Conservation (phyloP, 2,797 vertebrate species). For the Xiphorhynchus erythropygius region DNA sequence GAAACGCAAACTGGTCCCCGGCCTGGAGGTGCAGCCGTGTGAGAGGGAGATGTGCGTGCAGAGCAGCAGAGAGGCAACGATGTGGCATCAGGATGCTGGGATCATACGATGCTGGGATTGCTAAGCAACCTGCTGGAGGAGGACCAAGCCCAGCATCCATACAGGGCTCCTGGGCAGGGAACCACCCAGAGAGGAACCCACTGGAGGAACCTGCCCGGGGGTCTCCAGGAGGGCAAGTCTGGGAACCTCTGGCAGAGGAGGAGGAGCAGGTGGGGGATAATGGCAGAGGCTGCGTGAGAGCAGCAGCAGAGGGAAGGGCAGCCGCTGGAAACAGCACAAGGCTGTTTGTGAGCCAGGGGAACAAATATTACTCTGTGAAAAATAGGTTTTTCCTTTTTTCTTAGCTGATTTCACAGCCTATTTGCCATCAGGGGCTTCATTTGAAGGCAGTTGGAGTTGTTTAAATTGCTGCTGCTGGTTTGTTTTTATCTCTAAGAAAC, state of each 20-base stretch:
- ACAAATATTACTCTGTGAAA: neutral
- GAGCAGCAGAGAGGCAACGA: neutral
- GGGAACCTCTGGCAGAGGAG: neutral
- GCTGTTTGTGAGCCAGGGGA: neutral
- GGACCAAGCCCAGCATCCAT: neutral
- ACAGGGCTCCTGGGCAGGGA: neutral
- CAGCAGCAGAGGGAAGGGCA: neutral
- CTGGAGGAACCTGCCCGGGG: neutral
- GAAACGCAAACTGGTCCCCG: neutral
- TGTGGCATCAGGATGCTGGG: neutral
- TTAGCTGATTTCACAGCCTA: neutral
- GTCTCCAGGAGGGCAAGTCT: neutral
- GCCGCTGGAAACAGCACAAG: neutral
- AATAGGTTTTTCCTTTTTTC: neutral
- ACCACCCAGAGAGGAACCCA: neutral
- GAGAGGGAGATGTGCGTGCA: neutral
- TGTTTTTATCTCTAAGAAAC: neutral
- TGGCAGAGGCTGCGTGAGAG: neutral
- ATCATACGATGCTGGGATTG: conserved; percentile 31
- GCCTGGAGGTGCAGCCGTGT: neutral
- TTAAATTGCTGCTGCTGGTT: neutral
- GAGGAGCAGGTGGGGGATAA: neutral
- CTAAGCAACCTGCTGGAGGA: conserved; percentile 47
- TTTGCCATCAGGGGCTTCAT: neutral
- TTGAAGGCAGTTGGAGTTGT: neutral